Conservation (phyloP, 1,140 invertebrate genomes). For the Drosophila grimshawi region DNA sequence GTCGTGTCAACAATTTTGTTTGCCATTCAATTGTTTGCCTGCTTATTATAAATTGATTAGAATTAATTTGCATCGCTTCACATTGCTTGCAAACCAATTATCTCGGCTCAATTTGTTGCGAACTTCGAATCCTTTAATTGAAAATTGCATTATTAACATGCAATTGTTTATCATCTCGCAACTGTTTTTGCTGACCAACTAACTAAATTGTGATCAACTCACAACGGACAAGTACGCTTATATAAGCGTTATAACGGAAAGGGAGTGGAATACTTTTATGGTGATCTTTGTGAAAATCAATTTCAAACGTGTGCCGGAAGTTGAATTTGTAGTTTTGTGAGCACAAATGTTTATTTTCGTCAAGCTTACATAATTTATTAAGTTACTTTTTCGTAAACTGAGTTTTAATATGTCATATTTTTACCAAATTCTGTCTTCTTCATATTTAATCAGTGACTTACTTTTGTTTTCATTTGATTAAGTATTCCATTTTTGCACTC, state of each 20-base stretch:
- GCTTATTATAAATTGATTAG: constrained; percentile 48
- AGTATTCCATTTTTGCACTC: background rate
- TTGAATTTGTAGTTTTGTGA: too few species aligned
- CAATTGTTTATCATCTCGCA: background rate
- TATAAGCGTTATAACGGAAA: too few species aligned
- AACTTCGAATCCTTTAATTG: constrained; percentile 15
- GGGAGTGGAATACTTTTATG: too few species aligned
- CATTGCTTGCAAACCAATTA: constrained; percentile 3
- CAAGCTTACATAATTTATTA: too few species aligned
- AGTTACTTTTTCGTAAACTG: too few species aligned
- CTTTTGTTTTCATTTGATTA: background rate
- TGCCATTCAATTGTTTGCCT: constrained; percentile 39
- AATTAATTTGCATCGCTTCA: constrained; percentile 22
- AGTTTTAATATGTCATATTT: too few species aligned
- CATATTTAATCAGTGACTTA: background rate
- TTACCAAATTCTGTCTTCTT: background rate
- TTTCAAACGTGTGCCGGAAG: too few species aligned
- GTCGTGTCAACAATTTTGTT: constrained; percentile 37
- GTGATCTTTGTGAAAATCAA: too few species aligned
- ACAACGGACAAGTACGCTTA: too few species aligned
- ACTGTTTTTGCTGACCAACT: background rate
- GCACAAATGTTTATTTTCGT: too few species aligned
- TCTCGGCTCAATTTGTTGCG: constrained; percentile 17
- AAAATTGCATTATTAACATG: constrained; percentile 11
- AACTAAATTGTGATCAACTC: too few species aligned